These are phyloP conservation scores for Echinometra lucunter DNA, from an alignment of 53 echinoderm and acorn worm species.

Conservation along the genomic window DNA sequence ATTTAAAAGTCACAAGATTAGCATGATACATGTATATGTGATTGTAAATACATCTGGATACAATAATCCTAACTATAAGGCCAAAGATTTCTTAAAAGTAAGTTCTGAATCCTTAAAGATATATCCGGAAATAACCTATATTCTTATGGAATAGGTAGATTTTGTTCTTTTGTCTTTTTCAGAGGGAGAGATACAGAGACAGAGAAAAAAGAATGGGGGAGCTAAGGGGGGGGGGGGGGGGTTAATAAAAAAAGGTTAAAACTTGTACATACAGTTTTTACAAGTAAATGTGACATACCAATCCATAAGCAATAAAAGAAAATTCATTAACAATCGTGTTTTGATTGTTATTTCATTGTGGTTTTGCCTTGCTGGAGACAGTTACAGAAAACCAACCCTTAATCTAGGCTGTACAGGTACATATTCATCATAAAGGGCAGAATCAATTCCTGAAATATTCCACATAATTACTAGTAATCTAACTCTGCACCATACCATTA, in stretches of 20 bases:
- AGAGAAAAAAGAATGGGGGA: neutral
- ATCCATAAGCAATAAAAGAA: neutral
- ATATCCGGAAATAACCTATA: neutral
- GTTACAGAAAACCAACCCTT: neutral
- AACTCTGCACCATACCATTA: neutral
- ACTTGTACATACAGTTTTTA: neutral
- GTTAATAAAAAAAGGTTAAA: neutral
- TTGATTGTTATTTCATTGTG: neutral
- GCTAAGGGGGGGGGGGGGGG: neutral
- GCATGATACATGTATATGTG: neutral
- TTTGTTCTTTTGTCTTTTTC: neutral
- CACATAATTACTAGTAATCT: neutral
- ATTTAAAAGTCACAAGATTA: neutral
- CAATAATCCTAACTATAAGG: neutral
- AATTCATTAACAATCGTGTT: neutral
- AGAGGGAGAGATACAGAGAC: neutral
- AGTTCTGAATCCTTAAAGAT: neutral
- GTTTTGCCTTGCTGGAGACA: neutral
- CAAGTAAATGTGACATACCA: neutral
- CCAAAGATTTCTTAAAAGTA: neutral
- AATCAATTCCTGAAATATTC: neutral
- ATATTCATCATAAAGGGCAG: neutral
- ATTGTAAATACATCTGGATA: neutral
- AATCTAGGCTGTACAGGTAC: neutral
- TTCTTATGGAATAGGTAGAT: neutral